A percentile compares a stretch with the other conserved stretches of the same genome.
These are phyloP conservation scores for Panthera uncia DNA, from an alignment of 2,113 vertebrate genomes.

Conservation along the genomic window DNA sequence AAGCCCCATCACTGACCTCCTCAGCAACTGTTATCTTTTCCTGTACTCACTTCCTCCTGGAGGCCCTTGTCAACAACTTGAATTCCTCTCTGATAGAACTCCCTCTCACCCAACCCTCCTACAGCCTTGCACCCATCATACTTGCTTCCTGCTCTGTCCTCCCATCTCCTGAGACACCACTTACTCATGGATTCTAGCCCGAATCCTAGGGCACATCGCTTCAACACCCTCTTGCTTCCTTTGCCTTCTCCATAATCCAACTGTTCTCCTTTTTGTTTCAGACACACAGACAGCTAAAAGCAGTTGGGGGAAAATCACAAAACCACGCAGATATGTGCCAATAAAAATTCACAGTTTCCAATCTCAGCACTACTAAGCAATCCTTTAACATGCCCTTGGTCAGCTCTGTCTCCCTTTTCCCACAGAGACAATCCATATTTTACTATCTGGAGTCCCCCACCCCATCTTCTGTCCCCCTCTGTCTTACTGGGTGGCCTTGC, in stretches of 20 bases:
- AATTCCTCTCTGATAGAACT: background rate
- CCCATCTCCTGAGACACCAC: background rate
- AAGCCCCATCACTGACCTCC: background rate
- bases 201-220: background rate
- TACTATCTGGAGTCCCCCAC: background rate
- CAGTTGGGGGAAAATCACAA: conserved; percentile 64
- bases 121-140: background rate
- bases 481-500: background rate
- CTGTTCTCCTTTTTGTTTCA: conserved; percentile 36
- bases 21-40: background rate
- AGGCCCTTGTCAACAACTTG: background rate
- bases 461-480: background rate
- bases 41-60: background rate
- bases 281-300: background rate
- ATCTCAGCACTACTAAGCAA: conserved; percentile 53
- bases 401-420: conserved; percentile 7
- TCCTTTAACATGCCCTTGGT: conserved; percentile 4
- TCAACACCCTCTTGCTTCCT: background rate
- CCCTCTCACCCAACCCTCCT: background rate
- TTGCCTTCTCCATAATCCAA: background rate
- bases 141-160: background rate
- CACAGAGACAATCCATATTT: conserved; percentile 39
- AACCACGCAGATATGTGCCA: conserved; percentile 50
- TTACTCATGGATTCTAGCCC: background rate
- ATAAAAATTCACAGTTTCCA: conserved; percentile 60